These are phyloP conservation scores for Deilephila elpenor DNA, from an alignment of 2,888 invertebrate species.

Conservation along the genomic window DNA sequence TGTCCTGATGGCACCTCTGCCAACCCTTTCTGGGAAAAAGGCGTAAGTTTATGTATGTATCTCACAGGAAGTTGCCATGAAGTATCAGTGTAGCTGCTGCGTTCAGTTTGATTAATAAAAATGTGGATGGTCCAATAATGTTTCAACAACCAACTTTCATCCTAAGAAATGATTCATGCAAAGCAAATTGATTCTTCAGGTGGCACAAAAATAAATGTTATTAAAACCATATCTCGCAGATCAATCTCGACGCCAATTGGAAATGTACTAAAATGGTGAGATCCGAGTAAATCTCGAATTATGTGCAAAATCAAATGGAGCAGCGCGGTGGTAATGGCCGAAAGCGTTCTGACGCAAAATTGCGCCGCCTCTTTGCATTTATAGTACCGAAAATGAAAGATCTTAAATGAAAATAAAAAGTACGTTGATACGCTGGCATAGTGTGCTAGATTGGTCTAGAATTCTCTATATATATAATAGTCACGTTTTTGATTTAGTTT, in stretches of 20 bases:
- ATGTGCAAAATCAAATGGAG: constrained; percentile 58
- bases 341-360: constrained; percentile 57
- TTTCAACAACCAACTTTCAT: no score
- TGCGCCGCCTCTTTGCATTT: constrained; percentile 70
- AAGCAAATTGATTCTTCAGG: no score
- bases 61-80: no score
- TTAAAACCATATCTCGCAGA: not conserved
- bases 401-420: constrained; percentile 57
- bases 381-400: constrained; percentile 71
- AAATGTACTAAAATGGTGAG: not conserved
- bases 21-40: no score
- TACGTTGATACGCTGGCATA: constrained; percentile 25
- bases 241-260: not conserved
- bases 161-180: no score
- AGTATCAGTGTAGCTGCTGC: no score
- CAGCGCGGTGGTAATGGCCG: constrained; percentile 53
- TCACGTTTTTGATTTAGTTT: no score
- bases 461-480: not conserved
- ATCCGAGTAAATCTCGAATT: constrained; percentile 34
- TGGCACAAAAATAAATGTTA: no score
- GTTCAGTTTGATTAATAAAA: no score
- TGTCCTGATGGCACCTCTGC: no score
- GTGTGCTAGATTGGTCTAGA: not conserved
- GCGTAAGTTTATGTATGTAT: no score
- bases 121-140: no score